Base-by-base conservation (phyloP, 1,140 invertebrate genomes). In the Ceratitis capitata region DNA sequence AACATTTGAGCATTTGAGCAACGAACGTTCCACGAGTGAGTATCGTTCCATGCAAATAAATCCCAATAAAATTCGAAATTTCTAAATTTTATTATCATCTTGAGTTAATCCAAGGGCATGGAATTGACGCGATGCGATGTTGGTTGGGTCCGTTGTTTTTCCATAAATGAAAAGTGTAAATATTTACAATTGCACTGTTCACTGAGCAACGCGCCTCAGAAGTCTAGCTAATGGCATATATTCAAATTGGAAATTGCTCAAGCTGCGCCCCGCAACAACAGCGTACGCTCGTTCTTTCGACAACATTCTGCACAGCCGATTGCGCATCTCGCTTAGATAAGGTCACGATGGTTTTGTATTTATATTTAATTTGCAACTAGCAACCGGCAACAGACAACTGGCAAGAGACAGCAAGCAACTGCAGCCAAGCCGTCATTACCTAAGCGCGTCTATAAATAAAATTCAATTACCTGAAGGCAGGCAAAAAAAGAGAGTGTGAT, bases 401-500 rank as follows among this genome's bases (percentile, higher is more conserved):
- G n/a, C n/a, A n/a, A n/a, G n/a, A n/a, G n/a, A n/a, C n/a, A n/a
- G n/a, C 51, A 53, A 53, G 5, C 56, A 26, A 61, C 56, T 61
- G 56, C n/a, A n/a, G n/a, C n/a, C n/a, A n/a, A 78, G 69, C 39
- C 39, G 1, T 78, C 69, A 45, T 78, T 78, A 47, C 69, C n/a
- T 23, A 45, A 45, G 45, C 35, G 69, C 39, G 69, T n/a, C 69
- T 78, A 78, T 78, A 78, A 78, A 78, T 78, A 78, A 78, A 78
- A 78, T 78, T 78, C 69, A 42, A 78, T 78, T 78, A 45, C 69
- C 69, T 42, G 19, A 23, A 47, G 39, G 35, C 69, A 12, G n/a
- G n/a, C n/a, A n/a, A n/a, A n/a, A 56, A 23, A 56, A 23, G 45
- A 5, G 45, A 47, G n/a, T n/a, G 51, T 16, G n/a, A 56, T 39